phyloP scores from a whole-genome alignment of 2,113 vertebrate genomes.

The Natator depressus region DNA sequence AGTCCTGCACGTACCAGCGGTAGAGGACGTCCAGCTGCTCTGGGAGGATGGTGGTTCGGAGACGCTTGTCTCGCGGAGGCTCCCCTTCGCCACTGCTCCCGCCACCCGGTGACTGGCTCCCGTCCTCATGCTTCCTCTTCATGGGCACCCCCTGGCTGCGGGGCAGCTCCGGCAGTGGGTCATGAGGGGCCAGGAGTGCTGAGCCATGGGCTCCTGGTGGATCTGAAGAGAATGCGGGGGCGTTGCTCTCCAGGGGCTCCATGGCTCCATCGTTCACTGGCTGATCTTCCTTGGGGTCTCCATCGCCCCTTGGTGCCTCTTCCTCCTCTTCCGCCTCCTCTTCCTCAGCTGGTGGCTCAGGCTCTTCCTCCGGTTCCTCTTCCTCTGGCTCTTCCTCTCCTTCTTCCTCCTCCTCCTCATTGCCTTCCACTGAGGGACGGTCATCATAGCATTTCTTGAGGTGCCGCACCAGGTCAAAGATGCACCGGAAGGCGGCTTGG shows the following conservation, averaged over 20 bases:
- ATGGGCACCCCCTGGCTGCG: conserved; percentile 34
- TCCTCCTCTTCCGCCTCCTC: not conserved
- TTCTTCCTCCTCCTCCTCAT: conserved; percentile 53
- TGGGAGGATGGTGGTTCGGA: conserved; percentile 90
- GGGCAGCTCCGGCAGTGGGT: not conserved
- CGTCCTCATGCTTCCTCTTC: conserved; percentile 76
- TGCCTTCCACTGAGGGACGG: conserved; percentile 51
- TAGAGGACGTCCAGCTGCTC: conserved; percentile 93
- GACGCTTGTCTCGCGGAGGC: conserved; percentile 79
- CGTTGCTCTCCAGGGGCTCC: conserved; percentile 27
- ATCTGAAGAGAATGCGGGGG: not conserved
- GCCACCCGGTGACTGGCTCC: conserved; percentile 68
- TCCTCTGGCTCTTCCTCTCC: conserved; percentile 5
- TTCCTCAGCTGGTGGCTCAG: not conserved
- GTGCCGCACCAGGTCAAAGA: conserved; percentile 76
- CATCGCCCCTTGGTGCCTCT: not conserved
- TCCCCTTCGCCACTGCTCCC: conserved; percentile 53
- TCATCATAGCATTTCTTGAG: conserved; percentile 76
- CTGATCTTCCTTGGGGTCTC: not conserved
- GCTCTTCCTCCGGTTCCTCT: conserved; percentile 28
- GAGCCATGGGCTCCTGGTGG: not conserved
- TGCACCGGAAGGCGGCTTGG: conserved; percentile 56
- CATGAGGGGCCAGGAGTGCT: not conserved
- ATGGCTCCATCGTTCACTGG: not conserved
- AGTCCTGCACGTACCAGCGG: conserved; percentile 93